Evolutionary conservation across 2,797 vertebrate species (phyloP).

Genomic region (Anguilla marmorata): DNA sequence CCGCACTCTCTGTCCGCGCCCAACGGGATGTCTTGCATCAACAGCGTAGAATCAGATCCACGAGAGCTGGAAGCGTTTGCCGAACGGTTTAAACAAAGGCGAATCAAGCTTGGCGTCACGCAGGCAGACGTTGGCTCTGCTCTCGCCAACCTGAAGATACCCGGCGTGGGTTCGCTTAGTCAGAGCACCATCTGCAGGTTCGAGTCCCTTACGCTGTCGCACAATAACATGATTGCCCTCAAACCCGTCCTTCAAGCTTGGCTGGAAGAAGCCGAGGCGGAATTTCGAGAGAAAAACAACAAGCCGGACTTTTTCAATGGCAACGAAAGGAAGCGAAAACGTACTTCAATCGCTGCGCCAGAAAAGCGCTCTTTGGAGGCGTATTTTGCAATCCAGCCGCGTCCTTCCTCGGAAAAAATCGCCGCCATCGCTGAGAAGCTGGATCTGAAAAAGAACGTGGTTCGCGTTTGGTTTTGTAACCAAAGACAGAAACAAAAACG

Average conservation of each 20-base stretch:
- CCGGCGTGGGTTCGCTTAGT: slow-evolving; percentile 91
- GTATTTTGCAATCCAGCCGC: slow-evolving; percentile 90
- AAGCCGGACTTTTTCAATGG: slow-evolving; percentile 82
- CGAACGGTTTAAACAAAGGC: slow-evolving; percentile 88
- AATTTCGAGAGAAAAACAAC: slow-evolving; percentile 79
- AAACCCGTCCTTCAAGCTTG: slow-evolving; percentile 90
- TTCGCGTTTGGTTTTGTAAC: slow-evolving; percentile 94
- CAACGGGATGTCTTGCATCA: slow-evolving; percentile 78
- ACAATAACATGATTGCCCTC: slow-evolving; percentile 97
- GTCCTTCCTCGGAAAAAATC: slow-evolving; percentile 91
- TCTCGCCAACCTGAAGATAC: slow-evolving; percentile 88
- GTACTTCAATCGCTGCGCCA: slow-evolving; percentile 90
- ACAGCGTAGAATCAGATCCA: slow-evolving; percentile 86
- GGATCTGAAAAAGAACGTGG: slow-evolving; percentile 93
- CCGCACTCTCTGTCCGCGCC: slow-evolving; percentile 74
- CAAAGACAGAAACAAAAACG: slow-evolving; percentile 94
- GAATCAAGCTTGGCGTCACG: slow-evolving; percentile 89
- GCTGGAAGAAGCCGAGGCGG: slow-evolving; percentile 90
- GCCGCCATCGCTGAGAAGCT: slow-evolving; percentile 89
- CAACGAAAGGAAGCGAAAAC: slow-evolving; percentile 84
- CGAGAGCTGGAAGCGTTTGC: slow-evolving; percentile 94
- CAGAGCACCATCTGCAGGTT: slow-evolving; percentile 98
- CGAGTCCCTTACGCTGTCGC: slow-evolving; percentile 93
- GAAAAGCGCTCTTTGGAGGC: slow-evolving; percentile 93
- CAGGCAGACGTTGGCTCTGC: slow-evolving; percentile 89